Evolutionary conservation across 2,113 vertebrate species (phyloP), one percentile per base, ranked within the genome.

Genomic region (Dasyprocta punctata): DNA sequence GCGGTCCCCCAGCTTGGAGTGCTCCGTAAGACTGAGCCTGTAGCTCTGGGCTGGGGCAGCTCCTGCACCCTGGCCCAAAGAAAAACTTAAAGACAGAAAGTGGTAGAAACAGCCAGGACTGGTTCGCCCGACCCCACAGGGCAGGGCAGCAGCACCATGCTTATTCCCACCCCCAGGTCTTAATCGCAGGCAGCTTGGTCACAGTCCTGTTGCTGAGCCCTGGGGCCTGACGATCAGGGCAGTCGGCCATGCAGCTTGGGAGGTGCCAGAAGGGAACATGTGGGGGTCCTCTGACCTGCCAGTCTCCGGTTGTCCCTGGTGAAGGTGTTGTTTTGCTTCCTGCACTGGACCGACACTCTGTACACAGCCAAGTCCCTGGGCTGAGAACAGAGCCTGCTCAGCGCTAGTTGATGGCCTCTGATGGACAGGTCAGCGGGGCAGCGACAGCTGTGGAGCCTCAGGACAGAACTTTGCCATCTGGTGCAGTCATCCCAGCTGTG

Each of bases 391-490:
- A 69, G 88, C 61, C 44, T 19, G 22, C 20, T 0, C 16, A 12
- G 3, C 9, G 75, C 77, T 84, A 12, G 41, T 30, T 36, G 60
- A 81, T n/a, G 11, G 73, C 36, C 77, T 75, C 54, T 75, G 89
- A 75, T 6, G 47, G 91, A 78, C 17, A 78, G 44, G 52, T 19
- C 0, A 7, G 5, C 2, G 1, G 1, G 44, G 17, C 7, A 1
- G 11, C 28, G 80, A 83, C 36, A 1, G 0, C 88, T 78, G 67
- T 61, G 88, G 47, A 63, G 86, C 81, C 67, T 80, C 17, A 52
- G 89, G 56, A 91, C 77, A 90, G 69, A 85, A 36, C 75, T 85
- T 49, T 1, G 49, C 91, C 67, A 33, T 96, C 75, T 90, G 87
- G 92, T 63, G 77, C 86, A 75, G 67, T 94, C 86, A 41, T 2